Evolutionary conservation across 2,888 invertebrate species (phyloP), one percentile per base, ranked within the genome.

Genomic region (Thyatira batis): DNA sequence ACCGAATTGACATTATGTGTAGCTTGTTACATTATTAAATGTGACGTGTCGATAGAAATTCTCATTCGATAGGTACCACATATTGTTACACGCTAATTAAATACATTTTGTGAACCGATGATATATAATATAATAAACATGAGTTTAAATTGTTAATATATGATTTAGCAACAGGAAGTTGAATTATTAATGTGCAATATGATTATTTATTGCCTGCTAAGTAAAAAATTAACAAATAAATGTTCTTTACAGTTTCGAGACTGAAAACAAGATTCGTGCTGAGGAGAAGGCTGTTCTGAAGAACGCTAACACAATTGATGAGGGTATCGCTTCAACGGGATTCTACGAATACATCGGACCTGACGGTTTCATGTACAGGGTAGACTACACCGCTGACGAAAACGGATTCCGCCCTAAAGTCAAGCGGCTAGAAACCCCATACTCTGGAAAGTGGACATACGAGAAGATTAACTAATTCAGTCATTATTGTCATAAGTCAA

Each of bases 321-420:
- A 92, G 69, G 92, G 92, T 3, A 92, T 92, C 51, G 90, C 92
- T 23, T 92, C 92, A 11, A 71, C 84, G 56, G 92, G 92, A 9
- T 92, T 91, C 75, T 92, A 92, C 76, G 92, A 92, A 62, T 92
- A 92, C 82, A 92, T 92, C 43, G 92, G 92, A 25, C 92, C 92
- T 27, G 92, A 92, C 55, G 92, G 92, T 21, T 92, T 89, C 74
- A 86, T 92, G 80, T 92, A 92, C 82, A 77, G 90, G 58, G 92
- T 92, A 5, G 92, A 92, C 75, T 92, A 91, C 76, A 92, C 92
- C 30, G 92, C 92, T 45, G 92, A 92, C 57, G 92, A 92, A 58
- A 92, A 92, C 51, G 92, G 92, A 5, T 92, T 92, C 87, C 79
- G 90, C 17, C 92, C 92, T 28, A 80, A 85, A 65, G 78, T 89